Conservation (phyloP, 2,797 vertebrate species). For the Takifugu ocellatus region DNA sequence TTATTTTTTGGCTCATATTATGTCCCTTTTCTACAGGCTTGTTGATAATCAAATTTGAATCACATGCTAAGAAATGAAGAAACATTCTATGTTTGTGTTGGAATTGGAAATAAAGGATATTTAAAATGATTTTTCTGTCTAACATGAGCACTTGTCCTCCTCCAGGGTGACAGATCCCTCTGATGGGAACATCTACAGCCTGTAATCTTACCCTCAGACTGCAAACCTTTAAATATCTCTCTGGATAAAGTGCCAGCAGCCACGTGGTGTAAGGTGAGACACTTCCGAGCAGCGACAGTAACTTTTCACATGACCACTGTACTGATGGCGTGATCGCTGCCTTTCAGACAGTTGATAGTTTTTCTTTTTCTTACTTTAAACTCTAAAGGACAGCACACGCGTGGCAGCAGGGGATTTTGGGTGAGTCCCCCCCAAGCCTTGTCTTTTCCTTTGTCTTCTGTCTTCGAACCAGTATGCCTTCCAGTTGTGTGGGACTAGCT, state of each 20-base stretch:
- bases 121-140: not conserved
- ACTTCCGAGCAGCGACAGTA: constrained; percentile 29
- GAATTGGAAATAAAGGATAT: not conserved
- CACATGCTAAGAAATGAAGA: too few relatives aligned
- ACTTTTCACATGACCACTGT: constrained; percentile 49
- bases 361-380: constrained; percentile 6
- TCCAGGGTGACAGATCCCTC: constrained; percentile 47
- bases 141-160: constrained; percentile 20
- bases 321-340: constrained; percentile 43
- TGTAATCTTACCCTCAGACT: constrained; percentile 68
- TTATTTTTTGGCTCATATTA: too few relatives aligned
- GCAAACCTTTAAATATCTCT: constrained; percentile 80
- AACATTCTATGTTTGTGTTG: too few relatives aligned
- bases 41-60: too few relatives aligned
- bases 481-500: constrained; percentile 56
- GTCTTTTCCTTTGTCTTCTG: constrained; percentile 15
- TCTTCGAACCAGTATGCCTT: constrained; percentile 40
- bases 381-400: constrained; percentile 22
- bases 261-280: constrained; percentile 82
- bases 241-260: constrained; percentile 47
- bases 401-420: constrained; percentile 26
- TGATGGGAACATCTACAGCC: constrained; percentile 30
- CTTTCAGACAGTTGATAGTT: constrained; percentile 22
- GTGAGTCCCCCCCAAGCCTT: constrained; percentile 24
- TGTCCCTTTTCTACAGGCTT: too few relatives aligned